These are phyloP conservation scores for Tetragnatha montana DNA, from an alignment of 2,888 invertebrate genomes.

Conservation along the genomic window DNA sequence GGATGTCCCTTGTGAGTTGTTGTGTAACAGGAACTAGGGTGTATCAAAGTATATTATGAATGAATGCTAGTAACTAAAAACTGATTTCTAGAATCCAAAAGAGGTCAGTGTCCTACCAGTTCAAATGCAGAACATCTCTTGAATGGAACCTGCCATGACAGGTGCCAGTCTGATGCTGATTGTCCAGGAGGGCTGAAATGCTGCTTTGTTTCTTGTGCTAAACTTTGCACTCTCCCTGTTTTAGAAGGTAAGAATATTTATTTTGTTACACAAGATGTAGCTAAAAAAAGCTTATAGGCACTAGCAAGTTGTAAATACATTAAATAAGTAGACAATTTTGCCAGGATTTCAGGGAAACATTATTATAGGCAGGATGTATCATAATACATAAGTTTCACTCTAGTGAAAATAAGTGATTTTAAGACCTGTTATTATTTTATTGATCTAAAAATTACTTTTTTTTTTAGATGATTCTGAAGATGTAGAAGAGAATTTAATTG, in stretches of 20 bases:
- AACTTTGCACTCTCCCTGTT: conserved; percentile 80
- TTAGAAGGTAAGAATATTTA: conserved; percentile 21
- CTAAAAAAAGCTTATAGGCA: neutral
- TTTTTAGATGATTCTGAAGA: conserved; percentile 44
- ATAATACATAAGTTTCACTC: no score
- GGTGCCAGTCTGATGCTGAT: conserved; percentile 88
- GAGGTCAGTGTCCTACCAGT: conserved; percentile 39
- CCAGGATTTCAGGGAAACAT: neutral
- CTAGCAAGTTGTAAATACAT: neutral
- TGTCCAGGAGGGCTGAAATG: conserved; percentile 88
- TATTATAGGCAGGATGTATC: no score
- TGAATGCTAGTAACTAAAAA: no score
- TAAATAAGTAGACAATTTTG: neutral
- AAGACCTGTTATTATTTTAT: neutral
- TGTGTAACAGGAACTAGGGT: no score
- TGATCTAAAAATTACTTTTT: neutral
- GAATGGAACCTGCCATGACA: conserved; percentile 82
- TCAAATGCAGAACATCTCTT: conserved; percentile 31
- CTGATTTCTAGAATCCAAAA: conserved; percentile 39
- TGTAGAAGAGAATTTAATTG: conserved; percentile 52
- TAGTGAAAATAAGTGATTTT: no score
- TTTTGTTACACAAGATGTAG: neutral
- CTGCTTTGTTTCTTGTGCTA: conserved; percentile 86
- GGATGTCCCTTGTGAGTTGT: no score
- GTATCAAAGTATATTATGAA: no score